Percentiles rank a stretch among this genome's conserved stretches.
These are phyloP conservation scores for Vanacampus margaritifer DNA, from an alignment of 2,113 vertebrate species.

Conservation along the genomic window DNA sequence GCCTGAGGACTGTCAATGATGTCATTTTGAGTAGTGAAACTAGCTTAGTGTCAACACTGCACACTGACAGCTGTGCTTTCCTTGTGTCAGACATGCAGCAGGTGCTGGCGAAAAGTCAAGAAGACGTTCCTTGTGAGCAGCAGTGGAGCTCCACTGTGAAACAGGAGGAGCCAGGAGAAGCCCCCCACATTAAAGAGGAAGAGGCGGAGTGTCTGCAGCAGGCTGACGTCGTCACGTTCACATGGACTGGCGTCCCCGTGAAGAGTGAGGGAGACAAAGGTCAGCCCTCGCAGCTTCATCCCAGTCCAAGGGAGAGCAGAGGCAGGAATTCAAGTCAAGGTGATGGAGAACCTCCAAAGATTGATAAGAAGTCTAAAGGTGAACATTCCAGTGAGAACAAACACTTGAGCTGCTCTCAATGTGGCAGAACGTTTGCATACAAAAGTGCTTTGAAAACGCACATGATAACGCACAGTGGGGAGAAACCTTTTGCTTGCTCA, in stretches of 20 bases:
- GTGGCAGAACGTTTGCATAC: background rate
- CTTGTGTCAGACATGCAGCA: background rate
- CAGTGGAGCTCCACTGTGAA: background rate
- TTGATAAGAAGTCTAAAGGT: background rate
- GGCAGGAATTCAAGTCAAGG: background rate
- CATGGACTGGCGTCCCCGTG: background rate
- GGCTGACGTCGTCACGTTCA: background rate
- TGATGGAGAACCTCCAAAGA: background rate
- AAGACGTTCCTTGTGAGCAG: background rate
- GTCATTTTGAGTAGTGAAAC: too few species aligned
- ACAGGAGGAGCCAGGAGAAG: background rate
- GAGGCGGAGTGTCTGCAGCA: background rate
- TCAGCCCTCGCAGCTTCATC: background rate
- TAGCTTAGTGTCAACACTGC: too few species aligned
- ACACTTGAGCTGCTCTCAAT: background rate
- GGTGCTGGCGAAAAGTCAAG: background rate
- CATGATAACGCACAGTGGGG: background rate
- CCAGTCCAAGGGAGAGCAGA: background rate
- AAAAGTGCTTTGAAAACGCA: conserved; percentile 4
- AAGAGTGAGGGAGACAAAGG: background rate
- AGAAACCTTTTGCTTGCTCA: conserved; percentile 4
- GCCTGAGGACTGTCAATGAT: too few species aligned
- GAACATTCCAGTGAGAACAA: background rate
- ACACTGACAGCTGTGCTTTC: background rate
- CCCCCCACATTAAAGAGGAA: background rate